These are phyloP conservation scores for Drosophila anomalata DNA, from an alignment of 2,888 invertebrate species.

Conservation along the genomic window DNA sequence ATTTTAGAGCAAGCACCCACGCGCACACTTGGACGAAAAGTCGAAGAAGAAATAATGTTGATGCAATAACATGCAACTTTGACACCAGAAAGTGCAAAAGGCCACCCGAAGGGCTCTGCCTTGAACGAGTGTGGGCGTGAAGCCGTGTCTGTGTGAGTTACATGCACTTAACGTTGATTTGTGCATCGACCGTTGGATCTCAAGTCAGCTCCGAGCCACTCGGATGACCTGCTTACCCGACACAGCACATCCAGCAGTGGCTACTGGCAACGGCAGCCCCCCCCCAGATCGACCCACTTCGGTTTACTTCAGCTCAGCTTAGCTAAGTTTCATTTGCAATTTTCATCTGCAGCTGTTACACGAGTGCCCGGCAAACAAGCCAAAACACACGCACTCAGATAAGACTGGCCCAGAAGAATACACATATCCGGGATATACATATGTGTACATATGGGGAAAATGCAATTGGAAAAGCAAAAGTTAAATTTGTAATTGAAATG, in stretches of 20 bases:
- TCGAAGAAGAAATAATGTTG: slow-evolving; percentile 60
- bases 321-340: slow-evolving; percentile 75
- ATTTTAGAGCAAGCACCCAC: not conserved
- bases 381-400: slow-evolving; percentile 32
- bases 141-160: slow-evolving; percentile 43
- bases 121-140: slow-evolving; percentile 19
- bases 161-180: slow-evolving; percentile 78
- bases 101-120: slow-evolving; percentile 5
- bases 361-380: slow-evolving; percentile 51
- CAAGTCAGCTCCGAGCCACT: slow-evolving; percentile 41
- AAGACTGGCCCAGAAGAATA: slow-evolving; percentile 8
- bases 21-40: slow-evolving; percentile 3
- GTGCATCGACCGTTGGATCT: slow-evolving; percentile 55
- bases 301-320: slow-evolving; percentile 35
- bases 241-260: slow-evolving; percentile 1
- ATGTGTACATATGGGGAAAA: slow-evolving; percentile 29
- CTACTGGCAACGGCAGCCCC: not conserved
- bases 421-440: slow-evolving; percentile 2
- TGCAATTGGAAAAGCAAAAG: slow-evolving; percentile 63
- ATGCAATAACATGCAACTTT: slow-evolving; percentile 77
- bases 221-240: slow-evolving; percentile 18
- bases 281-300: slow-evolving; percentile 31
- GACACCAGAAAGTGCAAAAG: slow-evolving; percentile 57
- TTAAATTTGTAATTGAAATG: slow-evolving; percentile 54
- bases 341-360: slow-evolving; percentile 75